Percentiles rank a stretch among this genome's conserved stretches.
phyloP scores from a whole-genome alignment of 2,797 vertebrate genomes.

The Esox lucius region DNA sequence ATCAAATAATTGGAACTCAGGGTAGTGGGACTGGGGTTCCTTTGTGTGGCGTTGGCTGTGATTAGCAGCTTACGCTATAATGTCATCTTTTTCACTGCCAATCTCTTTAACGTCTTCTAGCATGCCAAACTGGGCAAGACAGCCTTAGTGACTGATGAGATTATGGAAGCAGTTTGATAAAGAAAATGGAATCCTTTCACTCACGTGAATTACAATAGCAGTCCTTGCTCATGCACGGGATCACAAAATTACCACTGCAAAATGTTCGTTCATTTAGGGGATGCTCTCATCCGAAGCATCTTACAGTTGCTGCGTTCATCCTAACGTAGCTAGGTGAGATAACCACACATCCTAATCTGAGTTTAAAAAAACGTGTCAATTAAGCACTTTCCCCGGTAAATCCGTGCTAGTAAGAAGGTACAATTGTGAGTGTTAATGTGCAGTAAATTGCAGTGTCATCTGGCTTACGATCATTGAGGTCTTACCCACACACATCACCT shows the following conservation, averaged over 20 bases:
- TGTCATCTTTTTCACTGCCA: constrained; percentile 11
- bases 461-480: too few relatives aligned
- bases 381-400: neutral
- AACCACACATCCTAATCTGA: too few relatives aligned
- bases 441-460: too few relatives aligned
- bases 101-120: constrained; percentile 20
- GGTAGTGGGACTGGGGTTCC: constrained; percentile 7
- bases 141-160: neutral
- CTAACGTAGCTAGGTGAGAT: too few relatives aligned
- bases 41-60: constrained; percentile 30
- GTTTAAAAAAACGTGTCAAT: too few relatives aligned
- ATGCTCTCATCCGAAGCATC: too few relatives aligned
- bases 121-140: too few relatives aligned
- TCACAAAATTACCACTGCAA: neutral
- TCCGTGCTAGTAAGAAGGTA: constrained; percentile 2
- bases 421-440: too few relatives aligned
- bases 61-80: constrained; percentile 37
- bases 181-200: neutral
- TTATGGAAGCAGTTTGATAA: constrained; percentile 11
- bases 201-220: constrained; percentile 6
- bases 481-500: too few relatives aligned
- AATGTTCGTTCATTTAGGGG: too few relatives aligned
- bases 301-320: too few relatives aligned
- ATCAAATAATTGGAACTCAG: constrained; percentile 2
- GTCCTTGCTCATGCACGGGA: constrained; percentile 1